Percentiles rank a stretch among this genome's conserved stretches.
Conservation (phyloP, 2,888 invertebrate species). For the Nomada lathburiana region DNA sequence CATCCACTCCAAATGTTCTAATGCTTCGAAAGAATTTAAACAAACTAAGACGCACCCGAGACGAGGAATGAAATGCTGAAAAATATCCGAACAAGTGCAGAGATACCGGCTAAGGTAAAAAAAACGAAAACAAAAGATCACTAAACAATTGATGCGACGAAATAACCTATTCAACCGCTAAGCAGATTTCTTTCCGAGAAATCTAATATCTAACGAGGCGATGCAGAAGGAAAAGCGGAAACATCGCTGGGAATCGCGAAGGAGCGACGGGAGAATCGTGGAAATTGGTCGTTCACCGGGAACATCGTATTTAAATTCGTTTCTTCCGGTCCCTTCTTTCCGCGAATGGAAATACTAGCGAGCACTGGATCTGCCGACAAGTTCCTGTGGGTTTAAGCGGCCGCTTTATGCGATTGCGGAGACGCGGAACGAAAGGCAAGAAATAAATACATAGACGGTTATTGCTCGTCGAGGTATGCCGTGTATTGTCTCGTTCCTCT, state of each 20-base stretch:
- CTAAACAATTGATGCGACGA: not conserved
- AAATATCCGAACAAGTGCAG: not conserved
- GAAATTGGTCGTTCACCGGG: slow-evolving; percentile 39
- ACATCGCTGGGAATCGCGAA: not conserved
- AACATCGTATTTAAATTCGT: slow-evolving; percentile 46
- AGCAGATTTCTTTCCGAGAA: not conserved
- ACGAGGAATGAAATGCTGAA: too few species aligned
- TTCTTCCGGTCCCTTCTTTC: slow-evolving; percentile 30
- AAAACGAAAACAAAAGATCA: too few species aligned
- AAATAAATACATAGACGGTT: slow-evolving; percentile 60
- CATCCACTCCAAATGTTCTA: too few species aligned
- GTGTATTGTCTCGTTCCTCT: slow-evolving; percentile 46
- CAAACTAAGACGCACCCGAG: too few species aligned
- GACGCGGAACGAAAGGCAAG: slow-evolving; percentile 54
- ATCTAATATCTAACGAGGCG: slow-evolving; percentile 7
- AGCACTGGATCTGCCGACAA: slow-evolving; percentile 30
- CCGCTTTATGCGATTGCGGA: slow-evolving; percentile 54
- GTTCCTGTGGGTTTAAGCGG: slow-evolving; percentile 37
- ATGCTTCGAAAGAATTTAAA: not conserved
- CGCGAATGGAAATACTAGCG: slow-evolving; percentile 23
- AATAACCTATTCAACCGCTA: not conserved
- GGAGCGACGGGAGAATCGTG: not conserved
- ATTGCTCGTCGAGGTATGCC: slow-evolving; percentile 65
- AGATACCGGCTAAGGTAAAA: not conserved
- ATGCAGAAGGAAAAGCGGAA: not conserved